phyloP scores from a whole-genome alignment of 2,888 invertebrate genomes.

The Drosophila suboccidentalis region DNA sequence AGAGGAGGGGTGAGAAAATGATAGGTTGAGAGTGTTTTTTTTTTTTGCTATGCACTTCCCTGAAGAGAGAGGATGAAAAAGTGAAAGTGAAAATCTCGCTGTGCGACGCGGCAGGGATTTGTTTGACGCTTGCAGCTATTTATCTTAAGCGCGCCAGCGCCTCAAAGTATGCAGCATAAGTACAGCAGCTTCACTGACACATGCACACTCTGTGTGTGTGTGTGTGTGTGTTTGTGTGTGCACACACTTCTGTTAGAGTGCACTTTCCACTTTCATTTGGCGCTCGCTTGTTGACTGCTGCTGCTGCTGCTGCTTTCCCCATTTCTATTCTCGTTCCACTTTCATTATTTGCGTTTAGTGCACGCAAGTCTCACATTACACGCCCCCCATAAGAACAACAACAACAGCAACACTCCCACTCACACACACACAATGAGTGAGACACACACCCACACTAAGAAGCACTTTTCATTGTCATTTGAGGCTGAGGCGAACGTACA shows the following conservation, averaged over 20 bases:
- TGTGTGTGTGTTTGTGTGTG: background rate
- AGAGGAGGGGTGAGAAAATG: too few relatives aligned
- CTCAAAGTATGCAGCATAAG: slow-evolving; percentile 69
- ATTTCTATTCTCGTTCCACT: slow-evolving; percentile 36
- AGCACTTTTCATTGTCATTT: slow-evolving; percentile 71
- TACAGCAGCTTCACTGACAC: slow-evolving; percentile 43
- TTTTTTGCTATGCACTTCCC: slow-evolving; percentile 6
- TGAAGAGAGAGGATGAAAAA: background rate
- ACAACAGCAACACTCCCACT: slow-evolving; percentile 17
- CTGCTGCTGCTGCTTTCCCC: slow-evolving; percentile 47
- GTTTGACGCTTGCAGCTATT: slow-evolving; percentile 67
- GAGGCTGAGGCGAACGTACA: slow-evolving; percentile 47
- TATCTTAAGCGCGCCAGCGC: slow-evolving; percentile 67
- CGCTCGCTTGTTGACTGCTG: slow-evolving; percentile 69
- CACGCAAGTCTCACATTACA: slow-evolving; percentile 62
- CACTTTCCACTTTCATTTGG: slow-evolving; percentile 79
- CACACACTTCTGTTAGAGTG: slow-evolving; percentile 56
- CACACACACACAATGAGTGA: background rate
- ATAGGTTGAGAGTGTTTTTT: background rate
- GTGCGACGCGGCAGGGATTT: slow-evolving; percentile 37
- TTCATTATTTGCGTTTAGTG: slow-evolving; percentile 76
- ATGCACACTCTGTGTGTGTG: slow-evolving; percentile 14
- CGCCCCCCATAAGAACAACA: slow-evolving; percentile 5
- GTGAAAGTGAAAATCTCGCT: slow-evolving; percentile 21
- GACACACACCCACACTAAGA: slow-evolving; percentile 28